Evolutionary conservation across 2,113 vertebrate species (phyloP).

Genomic region (human): DNA sequence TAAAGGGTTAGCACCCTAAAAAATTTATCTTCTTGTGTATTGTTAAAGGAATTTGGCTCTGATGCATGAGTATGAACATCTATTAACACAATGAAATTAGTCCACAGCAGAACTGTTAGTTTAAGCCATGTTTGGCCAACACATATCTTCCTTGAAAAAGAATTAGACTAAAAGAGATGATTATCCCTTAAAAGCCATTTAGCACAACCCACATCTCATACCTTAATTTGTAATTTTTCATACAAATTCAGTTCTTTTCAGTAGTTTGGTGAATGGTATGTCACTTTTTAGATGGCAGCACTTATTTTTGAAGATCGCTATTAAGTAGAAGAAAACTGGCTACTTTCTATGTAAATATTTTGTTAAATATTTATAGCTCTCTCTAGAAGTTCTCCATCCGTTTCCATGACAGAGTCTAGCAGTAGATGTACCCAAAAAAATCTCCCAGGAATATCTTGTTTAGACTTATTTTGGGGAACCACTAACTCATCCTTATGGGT

Average conservation of each 20-base stretch:
- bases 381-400: constrained; percentile 63
- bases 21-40: constrained; percentile 69
- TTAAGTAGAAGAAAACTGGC: constrained; percentile 56
- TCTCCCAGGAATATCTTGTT: constrained; percentile 55
- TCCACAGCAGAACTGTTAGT: constrained; percentile 63
- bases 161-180: constrained; percentile 76
- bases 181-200: constrained; percentile 61
- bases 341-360: constrained; percentile 62
- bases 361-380: constrained; percentile 75
- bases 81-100: constrained; percentile 18
- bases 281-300: constrained; percentile 72
- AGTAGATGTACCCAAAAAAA: constrained; percentile 36
- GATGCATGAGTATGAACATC: constrained; percentile 71
- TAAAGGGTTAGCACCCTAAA: constrained; percentile 51
- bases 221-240: constrained; percentile 44
- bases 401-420: constrained; percentile 60
- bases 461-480: constrained; percentile 49
- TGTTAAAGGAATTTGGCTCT: constrained; percentile 74
- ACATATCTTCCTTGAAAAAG: constrained; percentile 74
- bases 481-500: constrained; percentile 26
- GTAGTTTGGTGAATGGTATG: constrained; percentile 23
- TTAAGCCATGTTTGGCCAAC: constrained; percentile 72
- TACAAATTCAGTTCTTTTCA: constrained; percentile 59
- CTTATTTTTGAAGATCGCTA: constrained; percentile 68
- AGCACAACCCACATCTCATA: constrained; percentile 46